These are phyloP conservation scores for Atrina japonica DNA, from an alignment of 2,888 invertebrate genomes.

Conservation along the genomic window DNA sequence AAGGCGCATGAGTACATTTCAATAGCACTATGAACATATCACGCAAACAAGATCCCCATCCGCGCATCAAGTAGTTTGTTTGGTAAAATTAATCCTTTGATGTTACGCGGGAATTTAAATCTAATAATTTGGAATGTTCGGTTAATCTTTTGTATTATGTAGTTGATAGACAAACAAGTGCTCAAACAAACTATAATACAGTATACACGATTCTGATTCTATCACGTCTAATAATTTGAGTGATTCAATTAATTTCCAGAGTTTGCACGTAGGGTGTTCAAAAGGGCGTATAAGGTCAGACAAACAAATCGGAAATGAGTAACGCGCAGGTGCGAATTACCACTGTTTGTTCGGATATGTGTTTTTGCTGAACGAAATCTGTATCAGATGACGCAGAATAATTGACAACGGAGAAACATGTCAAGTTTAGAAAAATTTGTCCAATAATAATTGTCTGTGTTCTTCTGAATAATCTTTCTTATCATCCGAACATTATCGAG, in stretches of 20 bases:
- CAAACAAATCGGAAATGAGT: constrained; percentile 23
- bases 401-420: too few relatives aligned
- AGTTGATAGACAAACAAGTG: constrained; percentile 29
- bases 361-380: too few relatives aligned
- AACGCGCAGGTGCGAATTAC: constrained; percentile 30
- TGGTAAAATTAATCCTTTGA: constrained; percentile 43
- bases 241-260: constrained; percentile 17
- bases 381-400: too few relatives aligned
- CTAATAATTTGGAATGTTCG: constrained; percentile 40
- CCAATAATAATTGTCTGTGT: too few relatives aligned
- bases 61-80: constrained; percentile 40
- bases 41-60: constrained; percentile 28
- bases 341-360: not conserved
- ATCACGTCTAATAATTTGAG: constrained; percentile 30
- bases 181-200: constrained; percentile 28
- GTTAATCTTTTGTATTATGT: constrained; percentile 41
- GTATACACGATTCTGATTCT: constrained; percentile 20
- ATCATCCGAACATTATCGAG: too few relatives aligned
- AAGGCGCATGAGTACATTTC: constrained; percentile 17
- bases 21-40: constrained; percentile 10
- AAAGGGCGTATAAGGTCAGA: constrained; percentile 5
- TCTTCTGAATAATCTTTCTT: too few relatives aligned
- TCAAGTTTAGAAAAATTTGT: too few relatives aligned
- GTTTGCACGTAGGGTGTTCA: constrained; percentile 27
- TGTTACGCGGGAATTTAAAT: constrained; percentile 39